Conservation (phyloP, 2,888 invertebrate species). For the Drosophila pseudotalamancana region DNA sequence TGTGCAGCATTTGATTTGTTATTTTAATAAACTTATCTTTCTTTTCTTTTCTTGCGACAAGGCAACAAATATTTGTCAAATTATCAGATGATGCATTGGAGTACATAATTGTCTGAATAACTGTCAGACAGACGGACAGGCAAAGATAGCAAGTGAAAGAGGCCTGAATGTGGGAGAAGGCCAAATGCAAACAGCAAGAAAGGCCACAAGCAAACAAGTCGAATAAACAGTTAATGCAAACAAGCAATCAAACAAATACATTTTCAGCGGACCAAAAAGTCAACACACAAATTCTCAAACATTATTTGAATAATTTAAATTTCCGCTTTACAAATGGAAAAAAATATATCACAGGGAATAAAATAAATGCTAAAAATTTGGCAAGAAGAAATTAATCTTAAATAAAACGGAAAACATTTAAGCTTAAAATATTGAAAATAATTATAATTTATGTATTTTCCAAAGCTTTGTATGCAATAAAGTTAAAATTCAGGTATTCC, state of each 20-base stretch:
- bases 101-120: constrained; percentile 5
- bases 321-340: constrained; percentile 13
- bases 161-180: constrained; percentile 16
- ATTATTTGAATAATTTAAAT: constrained; percentile 7
- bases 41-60: background rate
- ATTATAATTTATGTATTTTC: too few relatives aligned
- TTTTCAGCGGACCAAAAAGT: constrained; percentile 21
- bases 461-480: too few relatives aligned
- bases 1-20: background rate
- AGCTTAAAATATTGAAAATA: too few relatives aligned
- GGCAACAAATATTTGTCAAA: constrained; percentile 10
- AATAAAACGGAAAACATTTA: too few relatives aligned
- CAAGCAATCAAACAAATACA: constrained; percentile 48
- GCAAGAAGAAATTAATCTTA: too few relatives aligned
- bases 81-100: constrained; percentile 5
- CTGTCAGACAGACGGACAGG: background rate
- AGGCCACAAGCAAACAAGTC: constrained; percentile 31
- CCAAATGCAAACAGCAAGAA: constrained; percentile 44
- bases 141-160: background rate
- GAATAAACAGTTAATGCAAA: constrained; percentile 4
- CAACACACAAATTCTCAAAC: constrained; percentile 29
- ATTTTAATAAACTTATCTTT: background rate
- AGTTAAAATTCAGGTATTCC: background rate
- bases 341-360: constrained; percentile 55
- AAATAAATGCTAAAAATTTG: constrained; percentile 3